Base-by-base conservation (phyloP, 2,888 invertebrate genomes). In the Morpho helenor region DNA sequence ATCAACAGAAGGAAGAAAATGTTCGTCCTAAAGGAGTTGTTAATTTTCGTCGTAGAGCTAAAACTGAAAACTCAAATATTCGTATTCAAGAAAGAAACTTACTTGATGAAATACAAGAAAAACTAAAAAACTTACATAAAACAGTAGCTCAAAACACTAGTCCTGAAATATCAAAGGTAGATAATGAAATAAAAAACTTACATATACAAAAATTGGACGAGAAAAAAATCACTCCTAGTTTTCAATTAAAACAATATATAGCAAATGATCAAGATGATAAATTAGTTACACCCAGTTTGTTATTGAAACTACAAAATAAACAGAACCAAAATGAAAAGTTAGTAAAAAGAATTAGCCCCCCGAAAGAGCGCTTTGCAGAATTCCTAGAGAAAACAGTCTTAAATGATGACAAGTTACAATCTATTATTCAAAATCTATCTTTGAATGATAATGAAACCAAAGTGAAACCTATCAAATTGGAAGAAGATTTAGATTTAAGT, bases 331-430 rank as follows among this genome's bases (percentile, higher is more conserved):
- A 59, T 45, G 16, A 73, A 72, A 65, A 75, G 39, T 55, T 62
- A 23, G 49, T 64, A 9, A 83, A 82, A 73, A 77, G 87, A 8
- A 84, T 85, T 44, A 88, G 88, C 69, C 89, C 89, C 49, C 88
- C 89, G 39, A 89, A 85, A 75, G 89, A 88, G 68, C 80, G 79
- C 63, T 74, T 90, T 57, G 76, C 86, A 7, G 84, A 87, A 69
- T 90, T 87, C 68, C 70, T 89, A 42, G 89, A 89, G 68, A 89
- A 89, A 76, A 87, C 87, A 63, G 77, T 89, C 73, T 80, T 88
- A 53, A 82, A 82, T 62, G 83, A 87, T 74, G 83, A 84, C 65
- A 90, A 88, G 77, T 80, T 90, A 70, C 83, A 87, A 66, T 80
- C 86, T 1, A 85, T 90, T 66, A 84, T 90, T 64, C 82, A 89